phyloP scores from a whole-genome alignment of 2,888 invertebrate species.

The Athalia cordata region DNA sequence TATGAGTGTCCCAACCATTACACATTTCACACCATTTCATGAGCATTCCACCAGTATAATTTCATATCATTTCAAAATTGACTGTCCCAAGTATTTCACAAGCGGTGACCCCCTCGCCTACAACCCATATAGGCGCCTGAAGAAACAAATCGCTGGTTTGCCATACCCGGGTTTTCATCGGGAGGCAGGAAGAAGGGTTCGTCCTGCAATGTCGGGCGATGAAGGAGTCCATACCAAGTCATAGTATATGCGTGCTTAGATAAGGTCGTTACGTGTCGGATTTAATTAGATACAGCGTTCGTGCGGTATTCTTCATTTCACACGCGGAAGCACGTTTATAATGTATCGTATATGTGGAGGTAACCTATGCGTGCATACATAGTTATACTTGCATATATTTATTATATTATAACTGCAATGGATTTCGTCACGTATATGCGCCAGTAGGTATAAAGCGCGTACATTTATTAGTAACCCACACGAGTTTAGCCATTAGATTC shows the following conservation, averaged over 20 bases:
- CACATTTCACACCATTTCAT: too few relatives aligned
- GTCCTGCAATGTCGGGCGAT: conserved; percentile 25
- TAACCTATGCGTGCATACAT: background rate
- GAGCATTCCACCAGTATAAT: too few relatives aligned
- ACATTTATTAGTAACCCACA: too few relatives aligned
- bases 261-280: conserved; percentile 41
- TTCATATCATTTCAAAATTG: too few relatives aligned
- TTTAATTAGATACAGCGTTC: conserved; percentile 43
- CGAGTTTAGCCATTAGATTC: too few relatives aligned
- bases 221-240: conserved; percentile 1
- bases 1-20: too few relatives aligned
- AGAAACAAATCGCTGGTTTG: conserved; percentile 1
- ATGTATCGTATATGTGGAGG: background rate
- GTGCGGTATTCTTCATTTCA: conserved; percentile 43
- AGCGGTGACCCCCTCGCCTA: too few relatives aligned
- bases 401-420: too few relatives aligned
- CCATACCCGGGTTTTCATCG: conserved; percentile 14
- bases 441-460: too few relatives aligned
- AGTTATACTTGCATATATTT: too few relatives aligned
- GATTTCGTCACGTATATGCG: too few relatives aligned
- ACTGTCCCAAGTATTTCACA: too few relatives aligned
- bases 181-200: conserved; percentile 27
- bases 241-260: conserved; percentile 34
- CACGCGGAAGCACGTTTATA: conserved; percentile 35
- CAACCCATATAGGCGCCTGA: background rate